These are phyloP conservation scores for Montipora capricornis DNA, from an alignment of 64 coral and sea anemone species.

Conservation along the genomic window DNA sequence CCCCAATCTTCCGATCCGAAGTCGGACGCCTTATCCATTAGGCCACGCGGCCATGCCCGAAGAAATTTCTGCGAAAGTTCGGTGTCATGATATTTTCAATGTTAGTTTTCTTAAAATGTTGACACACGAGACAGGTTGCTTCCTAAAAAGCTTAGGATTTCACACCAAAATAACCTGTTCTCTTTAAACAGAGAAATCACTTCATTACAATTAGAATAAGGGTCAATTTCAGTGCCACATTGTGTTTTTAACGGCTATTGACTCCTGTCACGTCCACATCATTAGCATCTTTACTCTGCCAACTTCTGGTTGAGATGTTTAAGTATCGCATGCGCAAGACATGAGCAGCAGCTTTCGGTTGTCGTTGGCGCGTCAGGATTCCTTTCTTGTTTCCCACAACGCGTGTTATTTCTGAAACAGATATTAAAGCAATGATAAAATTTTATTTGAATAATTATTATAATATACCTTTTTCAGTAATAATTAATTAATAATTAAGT, in stretches of 20 bases:
- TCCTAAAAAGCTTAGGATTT: no score
- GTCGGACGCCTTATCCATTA: conserved; percentile 90
- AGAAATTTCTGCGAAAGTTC: no score
- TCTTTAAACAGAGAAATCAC: no score
- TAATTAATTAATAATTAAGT: no score
- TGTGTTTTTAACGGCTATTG: no score
- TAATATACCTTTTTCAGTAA: no score
- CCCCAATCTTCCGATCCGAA: conserved; percentile 66
- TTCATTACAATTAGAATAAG: no score
- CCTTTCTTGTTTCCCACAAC: conserved; percentile 95
- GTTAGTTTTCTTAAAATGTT: no score
- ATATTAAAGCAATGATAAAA: neutral
- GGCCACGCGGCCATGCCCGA: conserved; percentile 45
- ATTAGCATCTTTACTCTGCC: neutral
- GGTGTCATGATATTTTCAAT: no score
- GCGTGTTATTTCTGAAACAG: conserved; percentile 64
- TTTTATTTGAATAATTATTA: neutral
- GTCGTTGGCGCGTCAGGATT: conserved; percentile 84
- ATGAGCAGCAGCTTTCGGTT: conserved; percentile 87
- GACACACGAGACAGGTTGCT: no score
- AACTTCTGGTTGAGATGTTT: conserved; percentile 65
- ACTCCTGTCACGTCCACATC: neutral
- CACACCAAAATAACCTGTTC: no score
- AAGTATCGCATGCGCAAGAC: conserved; percentile 81
- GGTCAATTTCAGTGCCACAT: no score